Percentiles rank a stretch among this genome's conserved stretches.
Evolutionary conservation across 2,797 vertebrate genomes (phyloP).

Genomic region (Coreius guichenoti): DNA sequence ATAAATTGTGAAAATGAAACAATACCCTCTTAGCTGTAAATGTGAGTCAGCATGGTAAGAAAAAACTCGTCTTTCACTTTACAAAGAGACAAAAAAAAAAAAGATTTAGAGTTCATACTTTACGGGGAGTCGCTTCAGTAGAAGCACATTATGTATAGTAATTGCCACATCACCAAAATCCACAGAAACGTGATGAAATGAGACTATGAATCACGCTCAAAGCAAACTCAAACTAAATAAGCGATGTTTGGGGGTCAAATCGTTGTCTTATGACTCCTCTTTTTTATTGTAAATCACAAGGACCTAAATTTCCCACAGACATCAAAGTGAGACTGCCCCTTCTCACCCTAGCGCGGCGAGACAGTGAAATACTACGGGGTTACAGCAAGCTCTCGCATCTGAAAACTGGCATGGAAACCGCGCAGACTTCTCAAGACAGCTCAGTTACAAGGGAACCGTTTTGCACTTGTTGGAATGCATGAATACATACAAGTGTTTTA

Average conservation of each 20-base stretch:
- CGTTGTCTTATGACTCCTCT: constrained; percentile 24
- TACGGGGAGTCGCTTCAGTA: neutral
- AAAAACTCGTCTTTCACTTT: neutral
- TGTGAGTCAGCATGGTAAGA: neutral
- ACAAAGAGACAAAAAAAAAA: neutral
- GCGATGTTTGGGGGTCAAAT: neutral
- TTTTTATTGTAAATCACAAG: constrained; percentile 40
- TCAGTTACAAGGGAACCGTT: constrained; percentile 1
- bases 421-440: neutral
- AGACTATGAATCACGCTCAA: neutral
- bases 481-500: constrained; percentile 27
- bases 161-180: neutral
- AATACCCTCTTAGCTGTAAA: neutral
- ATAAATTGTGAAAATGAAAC: neutral
- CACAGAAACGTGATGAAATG: neutral
- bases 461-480: constrained; percentile 18
- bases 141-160: neutral
- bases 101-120: neutral
- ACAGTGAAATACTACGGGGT: constrained; percentile 17
- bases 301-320: constrained; percentile 40
- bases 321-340: constrained; percentile 26
- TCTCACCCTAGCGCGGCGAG: neutral
- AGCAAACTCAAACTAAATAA: neutral
- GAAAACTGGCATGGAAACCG: neutral
- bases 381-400: constrained; percentile 2